Conservation (phyloP, 1,140 invertebrate species). For the Polypedilum pembai region DNA sequence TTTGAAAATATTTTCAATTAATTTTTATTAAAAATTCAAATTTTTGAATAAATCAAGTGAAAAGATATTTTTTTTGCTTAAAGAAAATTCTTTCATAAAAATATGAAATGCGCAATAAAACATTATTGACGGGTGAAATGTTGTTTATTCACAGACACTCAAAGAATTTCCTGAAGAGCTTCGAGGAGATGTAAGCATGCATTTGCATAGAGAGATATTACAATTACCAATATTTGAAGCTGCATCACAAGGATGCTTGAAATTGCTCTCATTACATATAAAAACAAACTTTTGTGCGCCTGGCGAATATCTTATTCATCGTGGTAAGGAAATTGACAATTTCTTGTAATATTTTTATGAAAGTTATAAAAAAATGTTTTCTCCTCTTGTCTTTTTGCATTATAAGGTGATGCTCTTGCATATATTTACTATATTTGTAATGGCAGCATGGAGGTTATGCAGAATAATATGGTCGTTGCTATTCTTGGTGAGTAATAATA, state of each 20-base stretch:
- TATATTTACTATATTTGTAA: constrained; percentile 96
- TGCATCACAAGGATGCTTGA: constrained; percentile 81
- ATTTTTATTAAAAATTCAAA: too few relatives aligned
- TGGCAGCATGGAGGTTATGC: constrained; percentile 97
- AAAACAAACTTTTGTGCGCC: constrained; percentile 90
- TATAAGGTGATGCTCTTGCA: constrained; percentile 86
- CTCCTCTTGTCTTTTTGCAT: too few relatives aligned
- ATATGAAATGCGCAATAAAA: too few relatives aligned
- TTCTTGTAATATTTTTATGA: too few relatives aligned
- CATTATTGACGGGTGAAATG: neutral
- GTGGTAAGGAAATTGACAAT: too few relatives aligned
- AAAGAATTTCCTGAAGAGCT: constrained; percentile 95
- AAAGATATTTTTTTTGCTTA: too few relatives aligned
- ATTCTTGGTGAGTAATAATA: constrained; percentile 73
- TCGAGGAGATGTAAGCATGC: constrained; percentile 89
- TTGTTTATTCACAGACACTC: constrained; percentile 59
- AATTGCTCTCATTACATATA: constrained; percentile 83
- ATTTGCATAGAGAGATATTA: constrained; percentile 89
- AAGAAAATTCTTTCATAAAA: too few relatives aligned
- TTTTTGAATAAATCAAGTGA: too few relatives aligned
- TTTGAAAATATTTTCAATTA: too few relatives aligned
- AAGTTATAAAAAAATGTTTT: too few relatives aligned
- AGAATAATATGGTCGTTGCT: constrained; percentile 95
- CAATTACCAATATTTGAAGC: constrained; percentile 89
- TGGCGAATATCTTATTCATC: constrained; percentile 91